These are phyloP conservation scores for Ptilodon capucinus DNA, from an alignment of 2,888 invertebrate species.

Conservation along the genomic window DNA sequence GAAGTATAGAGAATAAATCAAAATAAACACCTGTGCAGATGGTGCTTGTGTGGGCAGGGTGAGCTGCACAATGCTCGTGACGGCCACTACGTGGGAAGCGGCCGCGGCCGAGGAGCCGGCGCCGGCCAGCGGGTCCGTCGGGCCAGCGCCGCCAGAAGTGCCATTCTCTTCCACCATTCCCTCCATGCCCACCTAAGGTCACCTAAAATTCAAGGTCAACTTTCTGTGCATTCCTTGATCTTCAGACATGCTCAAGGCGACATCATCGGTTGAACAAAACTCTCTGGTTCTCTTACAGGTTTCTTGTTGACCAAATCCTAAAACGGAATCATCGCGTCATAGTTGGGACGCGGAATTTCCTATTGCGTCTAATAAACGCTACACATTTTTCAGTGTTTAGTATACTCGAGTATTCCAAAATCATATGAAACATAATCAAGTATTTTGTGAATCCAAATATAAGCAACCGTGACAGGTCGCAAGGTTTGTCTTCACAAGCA, in stretches of 20 bases:
- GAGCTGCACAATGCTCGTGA: slow-evolving; percentile 93
- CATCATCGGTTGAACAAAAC: slow-evolving; percentile 41
- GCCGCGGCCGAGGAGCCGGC: slow-evolving; percentile 57
- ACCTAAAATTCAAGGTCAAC: slow-evolving; percentile 85
- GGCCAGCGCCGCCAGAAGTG: slow-evolving; percentile 67
- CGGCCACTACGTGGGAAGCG: slow-evolving; percentile 75
- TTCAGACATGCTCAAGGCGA: slow-evolving; percentile 48
- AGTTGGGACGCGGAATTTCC: slow-evolving; percentile 65
- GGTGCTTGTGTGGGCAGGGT: slow-evolving; percentile 86
- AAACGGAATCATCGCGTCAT: slow-evolving; percentile 74
- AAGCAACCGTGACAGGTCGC: slow-evolving; percentile 78
- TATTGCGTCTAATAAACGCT: slow-evolving; percentile 72
- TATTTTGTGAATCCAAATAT: slow-evolving; percentile 71
- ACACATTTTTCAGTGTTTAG: slow-evolving; percentile 55
- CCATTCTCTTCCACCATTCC: slow-evolving; percentile 97
- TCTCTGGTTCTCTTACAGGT: slow-evolving; percentile 42
- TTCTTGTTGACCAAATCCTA: slow-evolving; percentile 65
- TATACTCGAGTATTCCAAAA: slow-evolving; percentile 44
- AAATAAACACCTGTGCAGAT: slow-evolving; percentile 84
- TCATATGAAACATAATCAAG: slow-evolving; percentile 61
- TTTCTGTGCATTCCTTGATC: slow-evolving; percentile 71
- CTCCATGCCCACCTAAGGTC: slow-evolving; percentile 89
- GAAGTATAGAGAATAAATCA: slow-evolving; percentile 28
- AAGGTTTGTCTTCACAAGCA: slow-evolving; percentile 84
- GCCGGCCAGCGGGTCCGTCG: slow-evolving; percentile 62